phyloP scores from a whole-genome alignment of 2,797 vertebrate species.

The Columba guinea region DNA sequence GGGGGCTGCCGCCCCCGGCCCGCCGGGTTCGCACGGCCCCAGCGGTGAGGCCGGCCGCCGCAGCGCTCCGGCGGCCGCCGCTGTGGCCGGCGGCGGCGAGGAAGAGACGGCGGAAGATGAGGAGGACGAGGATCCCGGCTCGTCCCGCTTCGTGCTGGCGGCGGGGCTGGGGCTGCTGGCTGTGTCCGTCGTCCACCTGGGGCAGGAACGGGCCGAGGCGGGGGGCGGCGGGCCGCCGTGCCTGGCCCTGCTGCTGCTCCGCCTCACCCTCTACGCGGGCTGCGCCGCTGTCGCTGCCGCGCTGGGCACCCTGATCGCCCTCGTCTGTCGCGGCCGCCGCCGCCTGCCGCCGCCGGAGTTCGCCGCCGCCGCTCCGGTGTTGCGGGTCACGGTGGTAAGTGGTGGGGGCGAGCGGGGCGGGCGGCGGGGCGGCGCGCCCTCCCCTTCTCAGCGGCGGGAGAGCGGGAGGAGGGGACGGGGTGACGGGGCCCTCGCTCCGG shows the following conservation, averaged over 20 bases:
- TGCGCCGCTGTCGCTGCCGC: constrained; percentile 61
- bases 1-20: background rate
- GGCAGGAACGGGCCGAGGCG: constrained; percentile 25
- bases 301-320: constrained; percentile 15
- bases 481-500: background rate
- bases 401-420: background rate
- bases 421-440: background rate
- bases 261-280: constrained; percentile 66
- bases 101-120: constrained; percentile 8
- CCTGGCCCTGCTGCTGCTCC: constrained; percentile 55
- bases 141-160: constrained; percentile 44
- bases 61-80: background rate
- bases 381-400: constrained; percentile 34
- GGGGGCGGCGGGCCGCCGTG: constrained; percentile 4
- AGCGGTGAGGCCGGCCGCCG: background rate
- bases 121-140: constrained; percentile 6
- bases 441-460: background rate
- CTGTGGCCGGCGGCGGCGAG: background rate
- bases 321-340: constrained; percentile 14
- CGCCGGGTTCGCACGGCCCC: background rate
- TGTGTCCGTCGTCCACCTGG: constrained; percentile 42
- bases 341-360: constrained; percentile 20
- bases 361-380: background rate
- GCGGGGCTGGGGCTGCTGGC: constrained; percentile 43
- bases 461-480: background rate